Evolutionary conservation across 2,797 vertebrate species (phyloP), one percentile per base, ranked within the genome.

Genomic region (Columba guinea): DNA sequence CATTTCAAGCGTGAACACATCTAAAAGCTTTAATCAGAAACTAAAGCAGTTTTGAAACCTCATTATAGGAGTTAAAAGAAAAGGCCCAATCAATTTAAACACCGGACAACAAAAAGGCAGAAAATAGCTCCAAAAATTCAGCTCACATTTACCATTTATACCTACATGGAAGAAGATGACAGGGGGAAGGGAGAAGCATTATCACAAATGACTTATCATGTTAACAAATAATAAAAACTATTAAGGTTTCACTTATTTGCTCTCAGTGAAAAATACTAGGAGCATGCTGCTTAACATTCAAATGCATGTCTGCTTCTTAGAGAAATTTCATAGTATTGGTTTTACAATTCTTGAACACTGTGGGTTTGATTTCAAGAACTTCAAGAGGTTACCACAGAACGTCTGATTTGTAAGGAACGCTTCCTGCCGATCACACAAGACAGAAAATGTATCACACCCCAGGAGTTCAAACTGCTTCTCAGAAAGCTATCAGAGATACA

Each of bases 11-110:
- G 0, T 90, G 82, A 97, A 69, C 53, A 30, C 70, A 95, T 93
- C 87, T 86, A 87, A 97, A 97, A 93, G 44, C 34, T 73, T 92
- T 46, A 15, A 89, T 69, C 65, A 92, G 90, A 93, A 95, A 96
- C 73, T 19, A 92, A 93, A 95, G 65, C 19, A 80, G 78, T 78
- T 96, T 41, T 94, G 87, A 96, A 96, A 95, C 39, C 64, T 90
- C 83, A 97, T 95, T 95, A 73, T n/a, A 24, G n/a, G 70, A 91
- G 69, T 94, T 85, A 90, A 93, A 97, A 96, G 67, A 95, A 96
- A 96, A 97, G 65, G 56, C 26, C 75, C n/a, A 64, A 96, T 84
- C 89, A 93, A 97, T 95, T 96, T 94, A 87, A 97, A 94, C 64
- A 96, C 49, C 28, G 87, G 65, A 71, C 34, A 30, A 41, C 71